Conservation (phyloP, 2,888 invertebrate genomes). For the Microctonus hyperodae region DNA sequence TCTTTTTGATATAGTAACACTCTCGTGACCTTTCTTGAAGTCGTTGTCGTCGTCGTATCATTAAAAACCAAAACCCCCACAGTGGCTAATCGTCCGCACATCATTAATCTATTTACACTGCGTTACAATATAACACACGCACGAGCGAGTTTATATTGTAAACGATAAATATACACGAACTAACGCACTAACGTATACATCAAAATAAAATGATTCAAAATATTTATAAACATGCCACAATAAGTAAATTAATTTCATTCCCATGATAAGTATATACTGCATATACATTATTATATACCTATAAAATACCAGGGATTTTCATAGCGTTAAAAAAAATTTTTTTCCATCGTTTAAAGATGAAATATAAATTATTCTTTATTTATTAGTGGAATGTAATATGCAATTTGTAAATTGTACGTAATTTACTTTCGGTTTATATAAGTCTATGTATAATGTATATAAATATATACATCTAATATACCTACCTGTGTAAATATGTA, state of each 20-base stretch:
- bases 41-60: constrained; percentile 26
- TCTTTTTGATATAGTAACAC: too few relatives aligned
- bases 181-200: too few relatives aligned
- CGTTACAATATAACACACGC: constrained; percentile 44
- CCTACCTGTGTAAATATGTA: too few relatives aligned
- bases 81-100: constrained; percentile 43
- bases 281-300: too few relatives aligned
- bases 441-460: not conserved
- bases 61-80: constrained; percentile 36
- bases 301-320: too few relatives aligned
- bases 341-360: not conserved
- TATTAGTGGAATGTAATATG: not conserved
- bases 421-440: not conserved
- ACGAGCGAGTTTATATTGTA: constrained; percentile 26
- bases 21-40: constrained; percentile 38
- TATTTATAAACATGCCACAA: too few relatives aligned
- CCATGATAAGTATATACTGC: too few relatives aligned
- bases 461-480: not conserved
- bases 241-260: too few relatives aligned
- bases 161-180: not conserved
- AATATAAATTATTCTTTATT: constrained; percentile 10
- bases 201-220: too few relatives aligned
- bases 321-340: too few relatives aligned
- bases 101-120: constrained; percentile 51
- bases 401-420: not conserved